Evolutionary conservation across 2,113 vertebrate species (phyloP).

Genomic region (Columbina picui): DNA sequence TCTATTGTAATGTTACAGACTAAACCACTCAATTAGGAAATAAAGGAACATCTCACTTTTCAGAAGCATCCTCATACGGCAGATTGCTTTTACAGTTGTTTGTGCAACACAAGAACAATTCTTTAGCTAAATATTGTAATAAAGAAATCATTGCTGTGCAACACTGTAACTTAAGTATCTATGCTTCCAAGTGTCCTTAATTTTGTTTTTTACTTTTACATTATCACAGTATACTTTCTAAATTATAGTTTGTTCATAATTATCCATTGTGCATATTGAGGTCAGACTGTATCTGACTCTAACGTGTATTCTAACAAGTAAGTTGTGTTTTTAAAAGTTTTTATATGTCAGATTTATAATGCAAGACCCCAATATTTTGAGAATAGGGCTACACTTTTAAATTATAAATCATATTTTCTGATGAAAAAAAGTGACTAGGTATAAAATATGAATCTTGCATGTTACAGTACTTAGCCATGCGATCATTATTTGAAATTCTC

Average conservation of each 20-base stretch:
- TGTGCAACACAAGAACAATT: background rate
- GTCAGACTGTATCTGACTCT: background rate
- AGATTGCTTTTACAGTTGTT: background rate
- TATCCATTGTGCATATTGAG: background rate
- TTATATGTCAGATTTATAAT: background rate
- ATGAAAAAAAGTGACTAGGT: background rate
- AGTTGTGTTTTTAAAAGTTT: background rate
- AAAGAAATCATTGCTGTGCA: background rate
- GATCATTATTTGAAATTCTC: conserved; percentile 31
- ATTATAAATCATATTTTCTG: conserved; percentile 14
- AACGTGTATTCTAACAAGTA: background rate
- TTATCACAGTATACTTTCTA: background rate
- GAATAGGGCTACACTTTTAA: background rate
- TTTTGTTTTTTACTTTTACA: background rate
- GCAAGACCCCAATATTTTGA: conserved; percentile 4
- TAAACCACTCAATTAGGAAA: background rate
- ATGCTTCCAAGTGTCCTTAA: background rate
- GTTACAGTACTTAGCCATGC: background rate
- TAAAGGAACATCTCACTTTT: background rate
- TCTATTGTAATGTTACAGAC: background rate
- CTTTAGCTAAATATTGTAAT: background rate
- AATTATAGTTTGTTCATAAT: background rate
- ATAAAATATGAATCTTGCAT: conserved; percentile 11
- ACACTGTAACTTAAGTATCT: background rate
- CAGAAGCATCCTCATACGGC: background rate